Evolutionary conservation across 2,113 vertebrate species (phyloP).

Genomic region (Onychostruthus taczanowskii): DNA sequence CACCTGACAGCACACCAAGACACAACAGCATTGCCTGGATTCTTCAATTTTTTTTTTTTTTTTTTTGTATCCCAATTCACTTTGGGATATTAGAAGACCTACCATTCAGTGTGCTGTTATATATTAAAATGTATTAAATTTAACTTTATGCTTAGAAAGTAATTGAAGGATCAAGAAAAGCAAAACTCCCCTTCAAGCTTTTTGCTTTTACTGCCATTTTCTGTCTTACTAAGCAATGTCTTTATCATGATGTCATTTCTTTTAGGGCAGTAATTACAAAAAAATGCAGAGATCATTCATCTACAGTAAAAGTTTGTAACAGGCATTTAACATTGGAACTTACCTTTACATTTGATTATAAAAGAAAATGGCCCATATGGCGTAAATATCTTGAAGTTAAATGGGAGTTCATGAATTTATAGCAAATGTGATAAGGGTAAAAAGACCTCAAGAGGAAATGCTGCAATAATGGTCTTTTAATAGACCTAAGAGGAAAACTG

Average conservation of each 20-base stretch:
- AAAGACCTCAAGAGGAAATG: constrained; percentile 21
- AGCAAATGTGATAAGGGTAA: constrained; percentile 9
- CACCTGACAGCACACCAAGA: background rate
- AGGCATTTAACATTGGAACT: constrained; percentile 30
- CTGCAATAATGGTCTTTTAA: constrained; percentile 29
- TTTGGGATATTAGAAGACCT: background rate
- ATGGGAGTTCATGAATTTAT: constrained; percentile 39
- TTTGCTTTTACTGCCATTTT: constrained; percentile 45
- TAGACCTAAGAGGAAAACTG: constrained; percentile 9
- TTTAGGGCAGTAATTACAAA: background rate
- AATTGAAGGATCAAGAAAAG: constrained; percentile 35
- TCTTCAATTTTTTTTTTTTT: background rate
- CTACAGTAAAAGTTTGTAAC: constrained; percentile 4
- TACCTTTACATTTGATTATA: constrained; percentile 47
- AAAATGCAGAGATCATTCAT: constrained; percentile 19
- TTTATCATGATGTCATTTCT: constrained; percentile 34
- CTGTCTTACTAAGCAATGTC: constrained; percentile 37
- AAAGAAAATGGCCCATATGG: constrained; percentile 38
- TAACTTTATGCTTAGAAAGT: background rate
- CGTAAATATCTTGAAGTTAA: constrained; percentile 45
- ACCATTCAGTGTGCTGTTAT: background rate
- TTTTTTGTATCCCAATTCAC: background rate
- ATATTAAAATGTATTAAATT: background rate
- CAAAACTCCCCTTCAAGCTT: constrained; percentile 45
- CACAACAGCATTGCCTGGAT: background rate